Conservation (phyloP, 2,797 vertebrate genomes). For the Otolemur crassicaudatus region DNA sequence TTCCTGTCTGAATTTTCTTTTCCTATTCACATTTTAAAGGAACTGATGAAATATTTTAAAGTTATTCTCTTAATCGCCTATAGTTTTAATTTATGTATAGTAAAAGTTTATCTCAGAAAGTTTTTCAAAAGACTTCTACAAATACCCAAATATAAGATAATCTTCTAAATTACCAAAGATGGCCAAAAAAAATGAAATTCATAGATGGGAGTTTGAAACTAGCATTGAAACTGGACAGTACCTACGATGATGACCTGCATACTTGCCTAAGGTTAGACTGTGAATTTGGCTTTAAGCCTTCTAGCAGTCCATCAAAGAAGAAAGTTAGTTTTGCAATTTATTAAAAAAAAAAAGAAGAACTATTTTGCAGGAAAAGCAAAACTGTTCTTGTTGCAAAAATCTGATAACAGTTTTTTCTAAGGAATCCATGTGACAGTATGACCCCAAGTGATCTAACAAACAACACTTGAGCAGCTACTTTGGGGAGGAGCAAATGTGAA, state of each 20-base stretch:
- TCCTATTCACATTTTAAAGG: neutral
- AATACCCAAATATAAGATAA: slow-evolving; percentile 20
- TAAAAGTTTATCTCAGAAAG: neutral
- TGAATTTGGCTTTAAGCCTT: neutral
- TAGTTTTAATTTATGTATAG: slow-evolving; percentile 18
- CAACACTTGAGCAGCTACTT: neutral
- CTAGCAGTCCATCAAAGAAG: neutral
- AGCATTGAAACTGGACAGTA: neutral
- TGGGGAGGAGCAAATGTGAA: neutral
- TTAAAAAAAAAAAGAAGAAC: neutral
- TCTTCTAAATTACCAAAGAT: slow-evolving; percentile 34
- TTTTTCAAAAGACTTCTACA: neutral
- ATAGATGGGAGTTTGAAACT: neutral
- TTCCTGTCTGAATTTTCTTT: slow-evolving; percentile 39
- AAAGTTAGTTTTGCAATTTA: slow-evolving; percentile 38
- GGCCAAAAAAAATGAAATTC: neutral
- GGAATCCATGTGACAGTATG: neutral
- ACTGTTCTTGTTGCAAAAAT: slow-evolving; percentile 45
- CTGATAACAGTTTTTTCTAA: neutral
- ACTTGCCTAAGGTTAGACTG: neutral
- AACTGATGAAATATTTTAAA: slow-evolving; percentile 31
- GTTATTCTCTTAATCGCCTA: neutral
- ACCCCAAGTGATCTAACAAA: neutral
- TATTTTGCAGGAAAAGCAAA: slow-evolving; percentile 7
- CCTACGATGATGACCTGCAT: neutral